Evolutionary conservation across 2,888 invertebrate species (phyloP).

Genomic region (Epinotia nisella): DNA sequence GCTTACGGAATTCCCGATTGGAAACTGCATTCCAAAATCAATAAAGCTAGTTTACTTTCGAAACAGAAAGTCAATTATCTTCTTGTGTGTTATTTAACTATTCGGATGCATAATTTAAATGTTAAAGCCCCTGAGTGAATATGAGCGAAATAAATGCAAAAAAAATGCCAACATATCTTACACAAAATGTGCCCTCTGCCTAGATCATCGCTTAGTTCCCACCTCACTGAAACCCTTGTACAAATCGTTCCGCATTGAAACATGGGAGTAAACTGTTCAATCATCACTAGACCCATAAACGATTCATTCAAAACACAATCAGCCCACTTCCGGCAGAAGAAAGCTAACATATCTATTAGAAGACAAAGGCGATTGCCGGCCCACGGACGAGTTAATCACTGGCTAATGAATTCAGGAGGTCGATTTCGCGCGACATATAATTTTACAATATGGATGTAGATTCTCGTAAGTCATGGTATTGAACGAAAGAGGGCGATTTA

Average conservation of each 20-base stretch:
- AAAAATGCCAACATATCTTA: not conserved
- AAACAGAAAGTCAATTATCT: no score
- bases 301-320: slow-evolving; percentile 45
- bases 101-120: no score
- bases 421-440: not conserved
- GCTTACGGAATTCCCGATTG: no score
- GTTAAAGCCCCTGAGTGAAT: not conserved
- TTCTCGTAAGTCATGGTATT: no score
- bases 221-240: not conserved
- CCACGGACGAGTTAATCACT: slow-evolving; percentile 78
- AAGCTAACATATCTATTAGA: slow-evolving; percentile 48
- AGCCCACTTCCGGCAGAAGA: slow-evolving; percentile 44
- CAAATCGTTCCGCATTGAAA: not conserved
- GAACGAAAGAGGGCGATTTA: no score
- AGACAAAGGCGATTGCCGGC: slow-evolving; percentile 69
- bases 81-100: no score
- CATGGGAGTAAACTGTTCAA: slow-evolving; percentile 30
- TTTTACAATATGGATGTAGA: not conserved
- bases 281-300: slow-evolving; percentile 32
- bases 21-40: no score
- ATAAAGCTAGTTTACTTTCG: no score
- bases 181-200: not conserved
- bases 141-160: no score
- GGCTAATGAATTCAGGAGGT: slow-evolving; percentile 65
- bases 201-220: not conserved